A percentile compares a stretch with the other conserved stretches of the same genome.
Conservation (phyloP, 2,113 vertebrate species). For the Pelmatolapia mariae region DNA sequence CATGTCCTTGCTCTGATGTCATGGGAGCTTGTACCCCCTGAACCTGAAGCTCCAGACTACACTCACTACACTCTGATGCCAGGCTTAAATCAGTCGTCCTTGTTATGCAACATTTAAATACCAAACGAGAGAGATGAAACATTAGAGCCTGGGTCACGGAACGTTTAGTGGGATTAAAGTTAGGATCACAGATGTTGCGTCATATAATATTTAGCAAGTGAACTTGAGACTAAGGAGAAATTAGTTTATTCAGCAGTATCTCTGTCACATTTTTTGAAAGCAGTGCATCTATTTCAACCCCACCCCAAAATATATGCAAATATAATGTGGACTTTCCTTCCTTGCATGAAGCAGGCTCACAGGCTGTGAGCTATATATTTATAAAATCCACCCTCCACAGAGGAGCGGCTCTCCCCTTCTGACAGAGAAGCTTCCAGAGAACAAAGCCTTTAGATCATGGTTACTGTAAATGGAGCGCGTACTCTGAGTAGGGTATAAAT, state of each 20-base stretch:
- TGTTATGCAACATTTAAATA: conserved; percentile 22
- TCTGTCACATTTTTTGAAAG: background rate
- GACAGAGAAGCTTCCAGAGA: conserved; percentile 10
- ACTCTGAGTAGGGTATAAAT: conserved; percentile 43
- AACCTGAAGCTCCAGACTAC: background rate
- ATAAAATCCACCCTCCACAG: background rate
- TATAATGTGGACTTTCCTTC: background rate
- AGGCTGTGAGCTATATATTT: background rate
- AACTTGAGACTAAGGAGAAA: conserved; percentile 11
- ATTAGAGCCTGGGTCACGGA: background rate
- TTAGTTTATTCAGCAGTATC: background rate
- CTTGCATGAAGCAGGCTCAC: background rate
- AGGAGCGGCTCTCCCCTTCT: background rate
- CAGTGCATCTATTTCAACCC: background rate
- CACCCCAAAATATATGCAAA: background rate
- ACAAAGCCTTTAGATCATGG: conserved; percentile 39
- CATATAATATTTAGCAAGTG: conserved; percentile 16
- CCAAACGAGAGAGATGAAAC: conserved; percentile 12
- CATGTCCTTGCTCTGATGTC: background rate
- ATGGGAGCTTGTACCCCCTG: background rate
- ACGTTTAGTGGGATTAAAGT: conserved; percentile 35
- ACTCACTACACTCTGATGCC: background rate
- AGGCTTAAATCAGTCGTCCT: background rate
- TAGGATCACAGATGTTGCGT: conserved; percentile 42
- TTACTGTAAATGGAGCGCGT: conserved; percentile 38